Evolutionary conservation across 2,113 vertebrate genomes (phyloP).

Genomic region (Calyptommatus sinebrachiatus): DNA sequence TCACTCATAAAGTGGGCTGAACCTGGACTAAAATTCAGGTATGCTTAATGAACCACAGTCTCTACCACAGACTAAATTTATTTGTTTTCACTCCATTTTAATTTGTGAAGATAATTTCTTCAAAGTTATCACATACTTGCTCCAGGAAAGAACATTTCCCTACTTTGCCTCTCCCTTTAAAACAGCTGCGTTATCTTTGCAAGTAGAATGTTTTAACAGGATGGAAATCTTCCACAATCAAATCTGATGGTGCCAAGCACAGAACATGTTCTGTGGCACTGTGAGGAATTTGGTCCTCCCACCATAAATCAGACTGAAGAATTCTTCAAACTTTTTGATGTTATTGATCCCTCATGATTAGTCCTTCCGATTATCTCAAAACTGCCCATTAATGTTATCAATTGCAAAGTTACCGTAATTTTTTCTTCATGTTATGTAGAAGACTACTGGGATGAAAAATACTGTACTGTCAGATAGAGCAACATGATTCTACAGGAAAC

Average conservation of each 20-base stretch:
- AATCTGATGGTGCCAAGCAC: constrained; percentile 7
- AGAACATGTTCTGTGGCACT: neutral
- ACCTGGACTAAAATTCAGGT: no score
- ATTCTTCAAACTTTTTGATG: neutral
- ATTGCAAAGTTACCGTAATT: neutral
- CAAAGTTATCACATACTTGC: neutral
- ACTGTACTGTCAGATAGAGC: neutral
- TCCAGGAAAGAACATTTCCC: neutral
- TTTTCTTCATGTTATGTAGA: neutral
- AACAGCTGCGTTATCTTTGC: neutral
- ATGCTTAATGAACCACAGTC: neutral
- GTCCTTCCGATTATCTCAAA: neutral
- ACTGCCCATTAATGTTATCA: neutral
- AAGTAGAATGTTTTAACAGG: neutral
- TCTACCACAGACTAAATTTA: neutral
- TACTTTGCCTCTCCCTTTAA: neutral
- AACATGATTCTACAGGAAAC: neutral
- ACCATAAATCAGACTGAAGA: constrained; percentile 7
- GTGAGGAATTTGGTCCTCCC: neutral
- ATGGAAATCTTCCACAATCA: constrained; percentile 1
- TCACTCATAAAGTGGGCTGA: no score
- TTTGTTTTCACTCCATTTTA: neutral
- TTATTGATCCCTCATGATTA: neutral
- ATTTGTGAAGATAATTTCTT: constrained; percentile 2
- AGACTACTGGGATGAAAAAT: neutral